Conservation (phyloP, 2,797 vertebrate species). For the Pipistrellus kuhlii region DNA sequence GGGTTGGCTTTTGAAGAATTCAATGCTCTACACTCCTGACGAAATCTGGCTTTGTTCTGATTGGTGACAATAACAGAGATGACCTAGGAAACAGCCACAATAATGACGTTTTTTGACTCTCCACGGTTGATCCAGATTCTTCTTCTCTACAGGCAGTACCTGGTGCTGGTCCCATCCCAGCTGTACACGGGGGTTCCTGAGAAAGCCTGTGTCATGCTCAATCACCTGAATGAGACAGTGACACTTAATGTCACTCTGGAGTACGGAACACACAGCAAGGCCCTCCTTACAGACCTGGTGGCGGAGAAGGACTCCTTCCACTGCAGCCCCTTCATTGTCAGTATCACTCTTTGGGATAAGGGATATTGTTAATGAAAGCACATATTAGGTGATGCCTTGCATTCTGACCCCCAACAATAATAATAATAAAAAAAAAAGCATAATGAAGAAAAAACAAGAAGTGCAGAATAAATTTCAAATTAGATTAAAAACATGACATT, state of each 20-base stretch:
- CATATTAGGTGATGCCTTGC: neutral
- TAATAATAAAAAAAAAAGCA: neutral
- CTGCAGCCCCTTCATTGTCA: conserved; percentile 82
- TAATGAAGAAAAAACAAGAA: neutral
- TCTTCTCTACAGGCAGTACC: conserved; percentile 80
- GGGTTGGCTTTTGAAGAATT: neutral
- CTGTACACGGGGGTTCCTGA: conserved; percentile 62
- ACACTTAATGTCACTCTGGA: conserved; percentile 67
- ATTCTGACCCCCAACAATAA: neutral
- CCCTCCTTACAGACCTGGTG: conserved; percentile 62
- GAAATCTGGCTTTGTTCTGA: neutral
- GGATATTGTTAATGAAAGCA: neutral
- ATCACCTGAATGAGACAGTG: conserved; percentile 84
- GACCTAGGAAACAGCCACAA: neutral
- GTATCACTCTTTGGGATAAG: conserved; percentile 4
- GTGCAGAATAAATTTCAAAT: neutral
- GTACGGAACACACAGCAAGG: neutral
- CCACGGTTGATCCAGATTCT: neutral
- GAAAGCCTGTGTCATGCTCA: conserved; percentile 83
- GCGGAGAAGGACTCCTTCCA: neutral
- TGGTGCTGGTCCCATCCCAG: conserved; percentile 77
- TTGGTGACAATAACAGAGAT: neutral
- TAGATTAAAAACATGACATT: neutral
- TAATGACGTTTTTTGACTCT: neutral
- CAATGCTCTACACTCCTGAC: neutral